phyloP scores from a whole-genome alignment of 2,888 invertebrate genomes.

The Antitype chi region DNA sequence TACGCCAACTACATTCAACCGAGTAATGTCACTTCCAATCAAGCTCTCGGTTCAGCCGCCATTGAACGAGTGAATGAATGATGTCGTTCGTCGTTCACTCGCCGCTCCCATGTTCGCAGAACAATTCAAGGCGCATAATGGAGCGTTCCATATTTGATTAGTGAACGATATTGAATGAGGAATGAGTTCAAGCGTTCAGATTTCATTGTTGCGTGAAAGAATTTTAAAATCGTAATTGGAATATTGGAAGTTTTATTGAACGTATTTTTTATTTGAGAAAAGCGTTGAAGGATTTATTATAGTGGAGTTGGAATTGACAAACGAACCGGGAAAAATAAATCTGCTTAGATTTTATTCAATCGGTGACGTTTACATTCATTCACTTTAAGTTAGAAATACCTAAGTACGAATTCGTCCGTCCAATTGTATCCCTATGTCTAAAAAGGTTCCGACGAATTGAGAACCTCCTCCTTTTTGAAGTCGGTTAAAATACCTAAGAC shows the following conservation, averaged over 20 bases:
- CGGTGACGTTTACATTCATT: no score
- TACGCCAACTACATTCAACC: neutral
- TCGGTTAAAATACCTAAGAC: no score
- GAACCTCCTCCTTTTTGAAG: no score
- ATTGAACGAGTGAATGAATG: conserved; percentile 59
- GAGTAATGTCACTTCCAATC: conserved; percentile 50
- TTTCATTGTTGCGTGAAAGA: conserved; percentile 36
- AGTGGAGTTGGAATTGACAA: neutral
- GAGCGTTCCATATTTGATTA: conserved; percentile 65
- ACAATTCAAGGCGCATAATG: conserved; percentile 58
- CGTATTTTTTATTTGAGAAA: conserved; percentile 1
- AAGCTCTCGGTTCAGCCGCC: conserved; percentile 30
- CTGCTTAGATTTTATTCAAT: neutral
- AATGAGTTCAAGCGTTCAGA: conserved; percentile 47
- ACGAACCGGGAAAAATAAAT: neutral
- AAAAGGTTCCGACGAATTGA: no score
- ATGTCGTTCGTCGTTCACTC: conserved; percentile 54
- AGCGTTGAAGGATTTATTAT: neutral
- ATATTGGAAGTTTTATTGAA: conserved; percentile 21
- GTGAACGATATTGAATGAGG: conserved; percentile 57
- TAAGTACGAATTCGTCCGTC: no score
- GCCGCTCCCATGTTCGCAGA: conserved; percentile 25
- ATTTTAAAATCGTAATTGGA: conserved; percentile 36
- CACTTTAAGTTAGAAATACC: no score
- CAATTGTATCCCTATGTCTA: no score